Evolutionary conservation across 2,797 vertebrate species (phyloP).

Genomic region (Cottoperca gobio): DNA sequence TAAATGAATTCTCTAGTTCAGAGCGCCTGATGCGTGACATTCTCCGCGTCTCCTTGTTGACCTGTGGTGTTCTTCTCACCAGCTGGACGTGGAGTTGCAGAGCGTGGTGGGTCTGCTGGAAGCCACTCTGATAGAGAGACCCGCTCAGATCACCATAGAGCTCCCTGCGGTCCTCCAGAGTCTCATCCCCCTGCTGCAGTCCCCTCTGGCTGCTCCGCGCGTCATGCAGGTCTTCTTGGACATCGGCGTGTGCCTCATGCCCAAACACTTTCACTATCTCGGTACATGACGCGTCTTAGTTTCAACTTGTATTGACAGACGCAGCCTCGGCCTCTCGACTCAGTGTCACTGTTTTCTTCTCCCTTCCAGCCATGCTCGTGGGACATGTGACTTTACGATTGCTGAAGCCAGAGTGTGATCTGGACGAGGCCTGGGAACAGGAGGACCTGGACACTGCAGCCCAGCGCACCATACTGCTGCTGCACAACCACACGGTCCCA

Average conservation of each 20-base stretch:
- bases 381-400: slow-evolving; percentile 94
- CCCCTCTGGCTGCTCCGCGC: slow-evolving; percentile 92
- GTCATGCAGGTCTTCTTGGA: slow-evolving; percentile 89
- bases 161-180: slow-evolving; percentile 89
- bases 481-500: slow-evolving; percentile 89
- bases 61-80: slow-evolving; percentile 1
- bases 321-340: not conserved
- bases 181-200: slow-evolving; percentile 91
- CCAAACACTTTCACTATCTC: slow-evolving; percentile 86
- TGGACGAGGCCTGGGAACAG: slow-evolving; percentile 93
- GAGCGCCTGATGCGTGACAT: no score
- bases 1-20: not conserved
- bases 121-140: slow-evolving; percentile 84
- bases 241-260: slow-evolving; percentile 91
- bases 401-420: slow-evolving; percentile 92
- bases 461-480: slow-evolving; percentile 86
- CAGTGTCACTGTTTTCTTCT: not conserved
- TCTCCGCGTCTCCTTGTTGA: not conserved
- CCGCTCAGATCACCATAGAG: slow-evolving; percentile 89
- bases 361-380: slow-evolving; percentile 87
- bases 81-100: slow-evolving; percentile 92
- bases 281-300: slow-evolving; percentile 76
- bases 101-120: slow-evolving; percentile 88
- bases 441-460: slow-evolving; percentile 91
- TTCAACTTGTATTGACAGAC: accelerated